Evolutionary conservation across 2,113 vertebrate genomes (phyloP).

Genomic region (Nycticryphes semicollaris): DNA sequence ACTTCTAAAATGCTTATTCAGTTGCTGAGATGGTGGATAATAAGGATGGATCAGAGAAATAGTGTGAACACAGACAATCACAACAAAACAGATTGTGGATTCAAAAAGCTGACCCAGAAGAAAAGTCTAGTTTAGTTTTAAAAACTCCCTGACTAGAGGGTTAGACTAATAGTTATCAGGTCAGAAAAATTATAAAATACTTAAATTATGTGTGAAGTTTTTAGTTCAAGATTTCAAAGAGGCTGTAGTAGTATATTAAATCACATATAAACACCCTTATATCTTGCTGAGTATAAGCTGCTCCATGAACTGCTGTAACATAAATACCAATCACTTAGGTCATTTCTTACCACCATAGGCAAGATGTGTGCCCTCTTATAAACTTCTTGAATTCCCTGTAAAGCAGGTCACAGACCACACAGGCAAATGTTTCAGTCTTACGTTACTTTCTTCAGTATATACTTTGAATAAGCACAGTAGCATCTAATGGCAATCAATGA

Average conservation of each 20-base stretch:
- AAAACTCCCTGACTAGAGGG: background rate
- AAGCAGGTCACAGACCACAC: background rate
- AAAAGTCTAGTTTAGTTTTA: constrained; percentile 1
- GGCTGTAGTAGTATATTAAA: background rate
- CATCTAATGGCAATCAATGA: background rate
- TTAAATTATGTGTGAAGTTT: background rate
- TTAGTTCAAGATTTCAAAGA: background rate
- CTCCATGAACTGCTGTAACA: background rate
- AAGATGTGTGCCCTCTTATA: background rate
- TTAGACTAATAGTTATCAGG: background rate
- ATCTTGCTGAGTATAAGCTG: background rate
- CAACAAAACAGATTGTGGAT: background rate
- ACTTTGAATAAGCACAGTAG: background rate
- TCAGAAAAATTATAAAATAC: background rate
- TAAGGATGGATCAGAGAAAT: background rate
- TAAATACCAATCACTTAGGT: background rate
- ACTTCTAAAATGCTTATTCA: constrained; percentile 48
- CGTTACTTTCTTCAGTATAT: background rate
- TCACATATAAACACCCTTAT: background rate
- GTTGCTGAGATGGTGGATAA: background rate
- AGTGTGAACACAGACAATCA: background rate
- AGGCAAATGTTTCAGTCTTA: background rate
- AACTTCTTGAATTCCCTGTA: background rate
- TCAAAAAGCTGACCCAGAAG: constrained; percentile 22
- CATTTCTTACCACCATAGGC: background rate